phyloP scores from a whole-genome alignment of 2,888 invertebrate species.

The Herminia tarsipennalis region DNA sequence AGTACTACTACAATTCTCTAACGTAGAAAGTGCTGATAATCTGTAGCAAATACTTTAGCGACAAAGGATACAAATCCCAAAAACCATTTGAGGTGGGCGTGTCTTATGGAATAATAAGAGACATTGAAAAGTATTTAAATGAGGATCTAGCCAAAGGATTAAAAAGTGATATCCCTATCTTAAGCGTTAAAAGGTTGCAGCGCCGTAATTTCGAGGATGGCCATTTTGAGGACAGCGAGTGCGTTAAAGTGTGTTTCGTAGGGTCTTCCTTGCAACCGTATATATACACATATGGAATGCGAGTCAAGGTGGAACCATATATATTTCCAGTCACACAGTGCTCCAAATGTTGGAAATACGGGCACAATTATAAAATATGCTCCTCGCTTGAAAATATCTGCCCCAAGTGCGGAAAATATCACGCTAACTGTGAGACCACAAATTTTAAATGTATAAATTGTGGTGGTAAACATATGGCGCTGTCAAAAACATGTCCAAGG shows the following conservation, averaged over 20 bases:
- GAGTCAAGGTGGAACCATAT: slow-evolving; percentile 19
- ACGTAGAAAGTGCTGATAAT: slow-evolving; percentile 5
- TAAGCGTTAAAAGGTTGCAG: slow-evolving; percentile 2
- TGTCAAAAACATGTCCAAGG: slow-evolving; percentile 8
- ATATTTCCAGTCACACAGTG: slow-evolving; percentile 20
- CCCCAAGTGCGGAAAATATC: slow-evolving; percentile 10
- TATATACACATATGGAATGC: slow-evolving; percentile 9
- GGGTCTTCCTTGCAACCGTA: background rate
- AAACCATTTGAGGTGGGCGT: background rate
- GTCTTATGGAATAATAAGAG: slow-evolving; percentile 1
- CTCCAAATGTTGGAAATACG: slow-evolving; percentile 17
- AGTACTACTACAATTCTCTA: slow-evolving; percentile 1
- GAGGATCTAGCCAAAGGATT: background rate
- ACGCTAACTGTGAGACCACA: slow-evolving; percentile 10
- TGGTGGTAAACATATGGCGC: slow-evolving; percentile 11
- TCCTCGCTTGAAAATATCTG: slow-evolving; percentile 4
- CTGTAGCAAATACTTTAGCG: background rate
- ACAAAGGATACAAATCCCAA: background rate
- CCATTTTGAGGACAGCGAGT: slow-evolving; percentile 1
- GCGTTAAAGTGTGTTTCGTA: slow-evolving; percentile 12
- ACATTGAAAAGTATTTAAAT: slow-evolving; percentile 1
- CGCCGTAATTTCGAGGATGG: background rate
- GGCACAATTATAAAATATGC: slow-evolving; percentile 4
- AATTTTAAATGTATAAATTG: slow-evolving; percentile 12
- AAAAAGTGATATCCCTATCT: background rate